Conservation (phyloP, 2,113 vertebrate species). For the Varanus komodoensis region DNA sequence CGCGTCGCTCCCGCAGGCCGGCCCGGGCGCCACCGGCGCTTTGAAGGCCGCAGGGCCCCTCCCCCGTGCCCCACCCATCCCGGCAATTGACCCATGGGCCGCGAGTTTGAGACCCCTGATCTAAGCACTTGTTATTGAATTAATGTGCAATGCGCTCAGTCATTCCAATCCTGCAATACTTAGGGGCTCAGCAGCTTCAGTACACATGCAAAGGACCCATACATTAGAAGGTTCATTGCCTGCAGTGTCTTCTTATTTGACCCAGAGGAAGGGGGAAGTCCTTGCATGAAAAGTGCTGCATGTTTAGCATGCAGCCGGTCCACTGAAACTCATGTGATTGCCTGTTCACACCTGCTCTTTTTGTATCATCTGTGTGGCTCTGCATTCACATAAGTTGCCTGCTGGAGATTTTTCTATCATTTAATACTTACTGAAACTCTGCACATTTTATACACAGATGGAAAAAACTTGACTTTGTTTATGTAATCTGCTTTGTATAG, state of each 20-base stretch:
- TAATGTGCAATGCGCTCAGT: not conserved
- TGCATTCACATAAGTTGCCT: not conserved
- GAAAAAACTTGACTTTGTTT: not conserved
- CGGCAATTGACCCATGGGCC: no score
- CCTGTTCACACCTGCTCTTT: not conserved
- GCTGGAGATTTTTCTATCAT: not conserved
- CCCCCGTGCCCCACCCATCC: no score
- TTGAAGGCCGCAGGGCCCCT: no score
- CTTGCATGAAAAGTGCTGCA: not conserved
- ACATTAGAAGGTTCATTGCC: not conserved
- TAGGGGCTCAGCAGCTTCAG: not conserved
- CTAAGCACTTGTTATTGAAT: not conserved
- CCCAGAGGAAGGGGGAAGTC: not conserved
- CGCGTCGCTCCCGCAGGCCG: no score
- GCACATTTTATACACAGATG: not conserved
- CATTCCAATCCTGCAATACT: not conserved
- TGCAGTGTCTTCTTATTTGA: not conserved
- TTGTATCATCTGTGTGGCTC: not conserved
- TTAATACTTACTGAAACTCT: not conserved
- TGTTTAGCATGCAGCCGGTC: not conserved
- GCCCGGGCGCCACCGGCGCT: no score
- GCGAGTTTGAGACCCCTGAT: no score
- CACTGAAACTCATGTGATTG: not conserved
- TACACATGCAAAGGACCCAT: not conserved
- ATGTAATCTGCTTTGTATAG: not conserved